Evolutionary conservation across 2,113 vertebrate genomes (phyloP).

Genomic region (Alligator sinensis): DNA sequence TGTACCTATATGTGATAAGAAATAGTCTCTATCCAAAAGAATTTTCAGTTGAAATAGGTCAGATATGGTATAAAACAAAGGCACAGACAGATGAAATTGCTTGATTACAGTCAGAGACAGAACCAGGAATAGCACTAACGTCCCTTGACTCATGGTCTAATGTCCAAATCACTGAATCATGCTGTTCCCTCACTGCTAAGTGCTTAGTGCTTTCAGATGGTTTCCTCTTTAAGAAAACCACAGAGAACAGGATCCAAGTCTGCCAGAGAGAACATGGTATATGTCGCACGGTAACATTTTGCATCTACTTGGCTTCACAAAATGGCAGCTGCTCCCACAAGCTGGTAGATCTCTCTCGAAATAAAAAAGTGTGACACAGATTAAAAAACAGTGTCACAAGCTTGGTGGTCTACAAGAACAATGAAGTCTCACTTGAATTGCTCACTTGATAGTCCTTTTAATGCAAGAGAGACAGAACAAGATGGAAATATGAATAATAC

Average conservation of each 20-base stretch:
- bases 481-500: background rate
- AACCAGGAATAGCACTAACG: background rate
- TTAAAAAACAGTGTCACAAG: background rate
- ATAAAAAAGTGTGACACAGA: background rate
- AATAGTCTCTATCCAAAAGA: no score
- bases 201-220: no score
- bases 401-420: background rate
- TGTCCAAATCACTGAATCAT: background rate
- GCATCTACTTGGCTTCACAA: background rate
- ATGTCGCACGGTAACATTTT: background rate
- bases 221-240: no score
- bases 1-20: no score
- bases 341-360: background rate
- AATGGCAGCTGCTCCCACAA: background rate
- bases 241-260: background rate
- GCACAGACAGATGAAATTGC: background rate
- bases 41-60: no score
- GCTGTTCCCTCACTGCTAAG: no score
- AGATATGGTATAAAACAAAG: no score
- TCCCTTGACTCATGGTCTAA: background rate
- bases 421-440: background rate
- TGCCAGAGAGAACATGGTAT: background rate
- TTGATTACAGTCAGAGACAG: background rate
- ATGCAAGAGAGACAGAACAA: background rate
- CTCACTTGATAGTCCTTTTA: background rate